Conservation (phyloP, 2,797 vertebrate genomes). For the Propithecus perrieri region DNA sequence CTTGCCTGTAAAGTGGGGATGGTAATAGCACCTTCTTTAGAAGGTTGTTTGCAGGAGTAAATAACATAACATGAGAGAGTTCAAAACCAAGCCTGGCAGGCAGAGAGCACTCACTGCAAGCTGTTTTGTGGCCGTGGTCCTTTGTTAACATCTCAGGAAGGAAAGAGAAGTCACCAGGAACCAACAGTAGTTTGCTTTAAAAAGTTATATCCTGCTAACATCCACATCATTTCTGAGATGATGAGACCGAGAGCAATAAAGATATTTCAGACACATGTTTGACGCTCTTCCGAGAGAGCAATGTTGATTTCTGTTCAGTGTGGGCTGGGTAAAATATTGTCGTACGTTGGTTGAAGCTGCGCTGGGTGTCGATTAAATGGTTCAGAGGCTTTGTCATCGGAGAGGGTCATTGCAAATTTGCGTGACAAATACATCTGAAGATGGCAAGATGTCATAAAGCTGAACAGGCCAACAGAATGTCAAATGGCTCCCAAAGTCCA, state of each 20-base stretch:
- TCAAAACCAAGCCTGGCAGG: background rate
- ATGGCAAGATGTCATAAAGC: background rate
- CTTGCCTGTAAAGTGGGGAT: background rate
- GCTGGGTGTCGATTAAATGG: background rate
- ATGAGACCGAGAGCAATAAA: background rate
- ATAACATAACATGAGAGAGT: background rate
- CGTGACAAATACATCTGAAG: background rate
- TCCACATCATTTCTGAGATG: background rate
- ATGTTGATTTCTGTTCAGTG: background rate
- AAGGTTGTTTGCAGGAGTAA: background rate
- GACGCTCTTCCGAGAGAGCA: background rate
- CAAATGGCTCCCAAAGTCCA: background rate
- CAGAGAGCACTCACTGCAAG: fast-evolving
- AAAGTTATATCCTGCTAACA: background rate
- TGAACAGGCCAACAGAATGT: background rate
- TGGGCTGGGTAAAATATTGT: background rate
- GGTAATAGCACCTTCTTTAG: background rate
- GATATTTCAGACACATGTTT: background rate
- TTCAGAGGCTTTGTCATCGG: background rate
- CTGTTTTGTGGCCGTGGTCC: background rate
- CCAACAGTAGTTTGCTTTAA: background rate
- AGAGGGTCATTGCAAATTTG: background rate
- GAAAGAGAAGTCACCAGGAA: background rate
- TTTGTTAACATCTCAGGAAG: background rate
- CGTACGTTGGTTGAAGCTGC: background rate